These are phyloP conservation scores for Crax fasciolata DNA, from an alignment of 2,797 vertebrate species.

Conservation along the genomic window DNA sequence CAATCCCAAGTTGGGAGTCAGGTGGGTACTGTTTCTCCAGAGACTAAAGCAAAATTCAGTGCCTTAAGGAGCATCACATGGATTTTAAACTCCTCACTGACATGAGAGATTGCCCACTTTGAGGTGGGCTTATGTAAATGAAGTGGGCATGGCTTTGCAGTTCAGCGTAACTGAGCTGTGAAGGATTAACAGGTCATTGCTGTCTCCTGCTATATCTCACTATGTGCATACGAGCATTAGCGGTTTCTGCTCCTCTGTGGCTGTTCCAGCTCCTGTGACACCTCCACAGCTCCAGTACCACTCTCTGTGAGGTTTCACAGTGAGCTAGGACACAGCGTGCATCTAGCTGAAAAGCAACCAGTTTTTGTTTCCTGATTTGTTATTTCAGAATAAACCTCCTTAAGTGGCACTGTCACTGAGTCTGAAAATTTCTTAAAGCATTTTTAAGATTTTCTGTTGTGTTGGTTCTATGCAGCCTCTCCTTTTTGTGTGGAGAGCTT, in stretches of 20 bases:
- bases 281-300: not conserved
- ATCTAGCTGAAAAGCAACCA: not conserved
- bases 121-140: not conserved
- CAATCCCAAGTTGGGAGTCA: conserved; percentile 93
- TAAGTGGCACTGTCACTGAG: not conserved
- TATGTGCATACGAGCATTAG: not conserved
- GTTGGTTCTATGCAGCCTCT: not conserved
- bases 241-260: not conserved
- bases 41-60: not conserved
- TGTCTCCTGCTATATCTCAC: not conserved
- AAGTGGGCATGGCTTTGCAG: not conserved
- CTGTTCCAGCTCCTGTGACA: not conserved
- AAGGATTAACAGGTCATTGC: not conserved
- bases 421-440: not conserved
- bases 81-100: not conserved
- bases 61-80: not conserved
- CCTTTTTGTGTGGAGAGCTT: not conserved
- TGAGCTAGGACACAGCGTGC: not conserved
- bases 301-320: not conserved
- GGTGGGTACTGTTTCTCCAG: conserved; percentile 85
- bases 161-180: not conserved
- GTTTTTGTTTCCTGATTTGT: not conserved
- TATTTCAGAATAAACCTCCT: not conserved
- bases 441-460: not conserved
- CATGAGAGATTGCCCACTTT: not conserved